A percentile compares a stretch with the other conserved stretches of the same genome.
Conservation (phyloP, 1,140 invertebrate species). For the Temnothorax longispinosus region DNA sequence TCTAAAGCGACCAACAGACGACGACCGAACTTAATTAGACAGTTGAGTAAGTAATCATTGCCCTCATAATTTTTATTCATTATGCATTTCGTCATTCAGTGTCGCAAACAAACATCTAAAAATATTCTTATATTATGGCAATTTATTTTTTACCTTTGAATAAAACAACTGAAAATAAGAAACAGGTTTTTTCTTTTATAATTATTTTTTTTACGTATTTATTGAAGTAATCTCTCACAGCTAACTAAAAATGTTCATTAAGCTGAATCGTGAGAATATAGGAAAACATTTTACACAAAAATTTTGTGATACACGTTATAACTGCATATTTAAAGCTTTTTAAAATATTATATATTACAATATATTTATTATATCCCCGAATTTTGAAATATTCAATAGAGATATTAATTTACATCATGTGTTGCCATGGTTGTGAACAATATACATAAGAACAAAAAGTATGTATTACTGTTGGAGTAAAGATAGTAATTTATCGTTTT, state of each 20-base stretch:
- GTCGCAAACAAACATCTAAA: not conserved
- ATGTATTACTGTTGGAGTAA: not conserved
- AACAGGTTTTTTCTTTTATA: too few relatives aligned
- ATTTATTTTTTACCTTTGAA: not conserved
- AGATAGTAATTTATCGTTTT: not conserved
- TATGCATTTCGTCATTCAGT: not conserved
- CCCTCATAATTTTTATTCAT: not conserved
- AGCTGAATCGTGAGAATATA: too few relatives aligned
- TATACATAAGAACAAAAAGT: not conserved
- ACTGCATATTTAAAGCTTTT: too few relatives aligned
- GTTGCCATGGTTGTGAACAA: not conserved
- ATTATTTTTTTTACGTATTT: too few relatives aligned
- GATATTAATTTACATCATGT: not conserved
- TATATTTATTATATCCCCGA: too few relatives aligned
- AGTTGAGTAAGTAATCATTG: conserved; percentile 75
- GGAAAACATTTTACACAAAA: too few relatives aligned
- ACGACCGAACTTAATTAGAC: conserved; percentile 77
- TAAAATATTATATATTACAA: too few relatives aligned
- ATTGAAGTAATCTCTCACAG: too few relatives aligned
- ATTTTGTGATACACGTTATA: too few relatives aligned
- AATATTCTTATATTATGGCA: not conserved
- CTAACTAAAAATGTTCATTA: too few relatives aligned
- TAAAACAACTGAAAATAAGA: too few relatives aligned
- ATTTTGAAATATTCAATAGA: too few relatives aligned
- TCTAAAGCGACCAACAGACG: conserved; percentile 70